phyloP scores from a whole-genome alignment of 1,140 invertebrate genomes.

The Pristionchus pacificus region DNA sequence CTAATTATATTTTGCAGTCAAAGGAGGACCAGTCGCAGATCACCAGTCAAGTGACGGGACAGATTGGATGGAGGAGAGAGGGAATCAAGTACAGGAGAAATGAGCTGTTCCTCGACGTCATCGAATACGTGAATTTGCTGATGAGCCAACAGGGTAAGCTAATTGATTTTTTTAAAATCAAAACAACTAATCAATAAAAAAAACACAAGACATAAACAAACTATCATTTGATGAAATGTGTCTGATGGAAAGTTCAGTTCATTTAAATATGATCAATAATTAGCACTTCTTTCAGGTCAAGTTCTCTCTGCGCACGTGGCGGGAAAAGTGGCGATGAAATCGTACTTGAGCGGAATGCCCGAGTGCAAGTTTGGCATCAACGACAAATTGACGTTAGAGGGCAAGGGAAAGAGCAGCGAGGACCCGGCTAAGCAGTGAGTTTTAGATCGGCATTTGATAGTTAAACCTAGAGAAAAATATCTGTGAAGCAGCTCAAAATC shows the following conservation, averaged over 20 bases:
- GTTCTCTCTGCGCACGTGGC: conserved; percentile 97
- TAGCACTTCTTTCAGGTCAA: conserved; percentile 78
- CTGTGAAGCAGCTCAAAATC: no score
- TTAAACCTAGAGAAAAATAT: no score
- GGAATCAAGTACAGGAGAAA: conserved; percentile 98
- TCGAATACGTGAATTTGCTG: conserved; percentile 96
- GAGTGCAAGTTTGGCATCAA: conserved; percentile 99
- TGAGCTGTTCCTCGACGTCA: conserved; percentile 95
- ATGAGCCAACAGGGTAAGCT: conserved; percentile 92
- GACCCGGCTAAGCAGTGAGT: conserved; percentile 70
- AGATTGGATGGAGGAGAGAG: conserved; percentile 98
- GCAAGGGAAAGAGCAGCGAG: conserved; percentile 76
- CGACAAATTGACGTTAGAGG: conserved; percentile 98
- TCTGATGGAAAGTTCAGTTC: background rate
- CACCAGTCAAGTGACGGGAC: conserved; percentile 92
- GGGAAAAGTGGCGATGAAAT: conserved; percentile 99
- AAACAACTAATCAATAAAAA: no score
- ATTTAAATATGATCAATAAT: no score
- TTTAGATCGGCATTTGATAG: no score
- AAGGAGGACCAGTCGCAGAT: conserved; percentile 99
- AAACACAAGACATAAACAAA: no score
- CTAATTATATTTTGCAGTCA: conserved; percentile 74
- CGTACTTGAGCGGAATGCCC: conserved; percentile 97
- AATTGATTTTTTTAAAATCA: conserved; percentile 15
- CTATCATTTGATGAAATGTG: background rate